Percentiles rank a stretch among this genome's conserved stretches.
Conservation (phyloP, 1,140 invertebrate genomes). For the Drosophila guanche region DNA sequence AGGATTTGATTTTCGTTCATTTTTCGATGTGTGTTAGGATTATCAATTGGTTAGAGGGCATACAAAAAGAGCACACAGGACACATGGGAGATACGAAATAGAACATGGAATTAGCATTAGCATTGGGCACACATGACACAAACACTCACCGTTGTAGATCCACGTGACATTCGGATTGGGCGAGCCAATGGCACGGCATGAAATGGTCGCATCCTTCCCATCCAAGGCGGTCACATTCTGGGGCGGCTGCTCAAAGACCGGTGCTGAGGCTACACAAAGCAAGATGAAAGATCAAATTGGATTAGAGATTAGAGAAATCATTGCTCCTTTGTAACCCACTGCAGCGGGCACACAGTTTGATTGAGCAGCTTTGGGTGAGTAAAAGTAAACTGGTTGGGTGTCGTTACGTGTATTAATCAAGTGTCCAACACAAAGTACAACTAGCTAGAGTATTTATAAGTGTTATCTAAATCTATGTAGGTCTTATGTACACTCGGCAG, state of each 20-base stretch:
- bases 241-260: constrained; percentile 92
- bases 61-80: constrained; percentile 15
- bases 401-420: no score
- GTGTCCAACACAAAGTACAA: no score
- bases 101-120: constrained; percentile 49
- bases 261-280: constrained; percentile 88
- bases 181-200: constrained; percentile 93
- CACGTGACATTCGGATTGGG: constrained; percentile 96
- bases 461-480: no score
- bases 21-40: constrained; percentile 17
- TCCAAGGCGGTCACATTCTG: constrained; percentile 94
- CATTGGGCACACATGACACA: constrained; percentile 4
- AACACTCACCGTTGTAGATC: constrained; percentile 92
- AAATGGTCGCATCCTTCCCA: constrained; percentile 94
- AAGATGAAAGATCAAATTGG: not conserved
- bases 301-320: constrained; percentile 7
- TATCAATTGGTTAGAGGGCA: constrained; percentile 37
- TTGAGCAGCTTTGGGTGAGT: no score
- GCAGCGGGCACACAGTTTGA: no score
- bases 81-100: constrained; percentile 20
- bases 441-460: no score
- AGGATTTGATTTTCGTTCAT: constrained; percentile 24
- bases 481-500: no score
- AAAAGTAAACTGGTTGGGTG: no score
- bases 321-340: not conserved